A percentile compares a stretch with the other conserved stretches of the same genome.
phyloP scores from a whole-genome alignment of 2,113 vertebrate species.

The Nothoprocta perdicaria region DNA sequence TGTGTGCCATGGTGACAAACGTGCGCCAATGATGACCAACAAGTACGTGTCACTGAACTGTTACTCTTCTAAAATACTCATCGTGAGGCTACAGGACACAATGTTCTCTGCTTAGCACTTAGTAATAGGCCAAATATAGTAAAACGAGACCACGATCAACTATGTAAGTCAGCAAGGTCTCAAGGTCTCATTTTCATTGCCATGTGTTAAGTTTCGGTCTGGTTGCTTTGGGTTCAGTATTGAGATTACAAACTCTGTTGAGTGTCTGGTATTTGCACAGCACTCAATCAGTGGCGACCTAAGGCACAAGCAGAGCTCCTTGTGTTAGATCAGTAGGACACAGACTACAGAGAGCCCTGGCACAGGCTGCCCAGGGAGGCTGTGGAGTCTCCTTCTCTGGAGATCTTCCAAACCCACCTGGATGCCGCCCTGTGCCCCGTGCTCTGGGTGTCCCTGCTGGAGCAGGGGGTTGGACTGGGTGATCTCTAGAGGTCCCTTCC shows the following conservation, averaged over 20 bases:
- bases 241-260: background rate
- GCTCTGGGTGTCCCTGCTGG: too few species aligned
- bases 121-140: background rate
- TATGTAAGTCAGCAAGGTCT: background rate
- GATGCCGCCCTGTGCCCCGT: too few species aligned
- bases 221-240: background rate
- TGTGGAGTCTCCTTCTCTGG: too few species aligned
- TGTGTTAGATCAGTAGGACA: background rate
- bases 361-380: too few species aligned
- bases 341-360: background rate
- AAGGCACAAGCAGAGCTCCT: background rate
- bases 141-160: background rate
- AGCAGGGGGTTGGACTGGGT: too few species aligned
- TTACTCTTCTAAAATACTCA: background rate
- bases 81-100: background rate
- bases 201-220: background rate
- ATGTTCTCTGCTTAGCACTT: background rate
- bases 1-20: background rate
- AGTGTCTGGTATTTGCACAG: background rate
- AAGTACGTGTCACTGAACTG: background rate
- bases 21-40: too few species aligned
- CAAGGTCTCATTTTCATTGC: background rate
- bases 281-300: background rate
- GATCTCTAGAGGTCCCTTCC: too few species aligned
- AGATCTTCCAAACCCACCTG: too few species aligned